Base-by-base conservation (phyloP, 2,888 invertebrate species). In the Plebejus anna region DNA sequence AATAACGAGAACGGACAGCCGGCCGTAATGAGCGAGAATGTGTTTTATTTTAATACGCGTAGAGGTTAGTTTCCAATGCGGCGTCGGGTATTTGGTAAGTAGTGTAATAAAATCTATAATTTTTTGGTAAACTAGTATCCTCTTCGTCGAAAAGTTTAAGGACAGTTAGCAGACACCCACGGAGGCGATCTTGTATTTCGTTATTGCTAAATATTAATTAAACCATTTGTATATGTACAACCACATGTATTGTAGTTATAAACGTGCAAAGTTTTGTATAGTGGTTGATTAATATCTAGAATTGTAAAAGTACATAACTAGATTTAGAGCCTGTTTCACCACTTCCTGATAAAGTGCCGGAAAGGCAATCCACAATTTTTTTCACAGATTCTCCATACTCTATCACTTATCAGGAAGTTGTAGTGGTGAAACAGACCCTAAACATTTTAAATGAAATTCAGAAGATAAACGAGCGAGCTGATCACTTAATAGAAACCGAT, bases 131-230 rank as follows among this genome's bases (percentile, higher is more conserved):
- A 84, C 82, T 83, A 83, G 83, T 82, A 84, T 86, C 85, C 84
- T 85, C 83, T 82, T 81, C 81, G 81, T 82, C 80, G 80, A 79
- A 90, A 89, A 89, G 88, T 90, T 90, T 90, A 89, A 90, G 89
- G 89, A 86, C 88, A 80, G 61, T 59, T 73, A 47, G 76, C 70
- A 42, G 75, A 78, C 80, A 77, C 79, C 80, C 77, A 79, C 79
- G 59, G 77, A 75, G 76, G 59, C 76, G 76, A 72, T 78, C 78
- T 78, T 76, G 79, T 78, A 77, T 78, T 66, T 36, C 32, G 66
- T 66, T 70, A 78, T 80, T 78, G 76, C 78, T 77, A 70, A 77
- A 75, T 71, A 66, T 75, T 78, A 78, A 77, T 75, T 76, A 72
- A 75, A 57, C 36, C 75, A 38, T 66, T 66, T 36, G 66, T 66